phyloP scores from a whole-genome alignment of 1,140 invertebrate genomes.

The Tenebrio molitor region DNA sequence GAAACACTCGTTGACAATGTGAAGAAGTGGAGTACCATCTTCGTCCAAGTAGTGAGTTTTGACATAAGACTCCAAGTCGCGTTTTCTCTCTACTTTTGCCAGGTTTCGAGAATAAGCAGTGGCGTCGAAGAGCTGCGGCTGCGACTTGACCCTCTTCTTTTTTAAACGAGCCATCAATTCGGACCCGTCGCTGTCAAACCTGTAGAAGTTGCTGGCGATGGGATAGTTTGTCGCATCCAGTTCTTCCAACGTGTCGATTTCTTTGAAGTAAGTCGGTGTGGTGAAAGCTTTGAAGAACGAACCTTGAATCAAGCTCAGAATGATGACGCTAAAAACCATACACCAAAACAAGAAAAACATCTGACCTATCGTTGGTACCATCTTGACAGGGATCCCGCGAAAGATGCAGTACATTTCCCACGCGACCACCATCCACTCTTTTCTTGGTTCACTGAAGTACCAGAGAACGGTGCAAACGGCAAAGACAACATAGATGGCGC shows the following conservation, averaged over 20 bases:
- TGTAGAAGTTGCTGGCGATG: constrained; percentile 26
- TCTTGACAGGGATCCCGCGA: background rate
- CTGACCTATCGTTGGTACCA: background rate
- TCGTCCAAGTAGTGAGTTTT: background rate
- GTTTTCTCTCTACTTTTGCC: constrained; percentile 11
- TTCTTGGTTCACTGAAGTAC: background rate
- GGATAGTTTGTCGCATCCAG: constrained; percentile 12
- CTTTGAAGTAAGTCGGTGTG: constrained; percentile 19
- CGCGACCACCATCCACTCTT: background rate
- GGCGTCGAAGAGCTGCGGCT: too few relatives aligned
- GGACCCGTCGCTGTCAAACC: constrained; percentile 21
- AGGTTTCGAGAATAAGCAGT: constrained; percentile 31
- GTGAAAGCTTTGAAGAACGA: constrained; percentile 10
- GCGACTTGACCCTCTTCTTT: too few relatives aligned
- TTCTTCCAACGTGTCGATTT: constrained; percentile 40
- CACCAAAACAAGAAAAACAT: background rate
- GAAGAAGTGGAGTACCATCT: constrained; percentile 44
- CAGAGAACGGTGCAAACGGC: background rate
- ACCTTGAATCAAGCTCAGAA: constrained; percentile 10
- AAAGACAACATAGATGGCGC: background rate
- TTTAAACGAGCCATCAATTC: constrained; percentile 36
- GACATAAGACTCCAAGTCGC: background rate
- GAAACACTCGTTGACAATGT: constrained; percentile 43
- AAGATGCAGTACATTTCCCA: background rate
- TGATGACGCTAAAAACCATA: constrained; percentile 18